Evolutionary conservation across 2,797 vertebrate genomes (phyloP), one percentile per base, ranked within the genome.

Genomic region (Anniella stebbinsi): DNA sequence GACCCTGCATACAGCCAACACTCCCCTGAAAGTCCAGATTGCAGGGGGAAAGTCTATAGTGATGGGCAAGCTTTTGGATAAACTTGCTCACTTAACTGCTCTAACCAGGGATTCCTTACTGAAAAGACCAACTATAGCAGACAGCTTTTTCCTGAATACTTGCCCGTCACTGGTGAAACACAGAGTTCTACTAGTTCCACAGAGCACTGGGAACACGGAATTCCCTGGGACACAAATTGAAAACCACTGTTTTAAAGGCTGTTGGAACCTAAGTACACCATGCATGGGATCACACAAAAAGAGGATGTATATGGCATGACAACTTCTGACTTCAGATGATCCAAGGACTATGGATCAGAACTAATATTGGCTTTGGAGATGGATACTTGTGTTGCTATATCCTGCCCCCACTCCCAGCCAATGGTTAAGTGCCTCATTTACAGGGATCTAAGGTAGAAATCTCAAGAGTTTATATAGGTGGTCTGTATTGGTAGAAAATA

Each of bases 391-490:
- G 69, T 93, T 89, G 82, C 69, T 81, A n/a, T 2, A 83, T 91
- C 90, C 89, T 83, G 57, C 63, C 70, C 60, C 67, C 70, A 90
- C 78, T 76, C 69, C 89, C 91, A 92, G 90, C 89, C 95, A 84
- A 94, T 91, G 92, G 93, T 94, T 92, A 94, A 95, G 94, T 94
- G 93, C 94, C 94, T 95, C 92, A 92, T 93, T 90, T 0, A 0
- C 86, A 85, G 54, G 94, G 88, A 30, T 80, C 88, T 95, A 89
- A 91, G 91, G 69, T 80, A 88, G 69, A 96, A 87, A 89, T 84
- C 72, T 91, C 88, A 88, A 72, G n/a, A 57, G 70, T 89, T 90
- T 91, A 54, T 87, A 83, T 33, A 41, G 83, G 84, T 78, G 83
- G 81, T 92, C 87, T 70, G 84, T 80, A 77, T 88, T 54, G 1